These are phyloP conservation scores for Netelia fuscicornis DNA, from an alignment of 2,888 invertebrate species.

Conservation along the genomic window DNA sequence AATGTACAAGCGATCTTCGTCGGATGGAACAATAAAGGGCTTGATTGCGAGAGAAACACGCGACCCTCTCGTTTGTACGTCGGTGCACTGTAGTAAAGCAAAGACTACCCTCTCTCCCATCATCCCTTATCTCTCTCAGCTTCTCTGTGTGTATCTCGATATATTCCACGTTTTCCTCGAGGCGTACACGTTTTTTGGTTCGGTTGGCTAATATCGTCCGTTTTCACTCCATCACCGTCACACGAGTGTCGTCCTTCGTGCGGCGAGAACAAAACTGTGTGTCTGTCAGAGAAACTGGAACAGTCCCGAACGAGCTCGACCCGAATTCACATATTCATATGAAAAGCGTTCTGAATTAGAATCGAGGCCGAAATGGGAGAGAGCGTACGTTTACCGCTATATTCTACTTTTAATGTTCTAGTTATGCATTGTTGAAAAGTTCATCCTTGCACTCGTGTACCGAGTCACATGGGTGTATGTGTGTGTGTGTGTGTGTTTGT, in stretches of 20 bases:
- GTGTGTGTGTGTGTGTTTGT: not conserved
- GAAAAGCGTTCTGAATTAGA: not conserved
- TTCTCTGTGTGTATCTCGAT: not conserved
- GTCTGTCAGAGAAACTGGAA: constrained; percentile 12
- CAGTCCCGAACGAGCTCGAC: constrained; percentile 1
- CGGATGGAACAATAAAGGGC: constrained; percentile 75
- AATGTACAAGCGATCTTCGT: constrained; percentile 8
- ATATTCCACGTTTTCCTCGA: constrained; percentile 12
- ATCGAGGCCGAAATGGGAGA: constrained; percentile 6
- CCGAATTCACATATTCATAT: constrained; percentile 22
- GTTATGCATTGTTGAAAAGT: not conserved
- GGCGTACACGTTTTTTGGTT: not conserved
- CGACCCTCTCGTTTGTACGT: constrained; percentile 63
- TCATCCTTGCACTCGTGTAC: not conserved
- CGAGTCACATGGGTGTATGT: not conserved
- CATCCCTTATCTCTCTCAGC: constrained; percentile 35
- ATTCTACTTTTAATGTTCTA: constrained; percentile 13
- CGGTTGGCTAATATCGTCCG: constrained; percentile 32
- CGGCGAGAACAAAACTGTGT: constrained; percentile 12
- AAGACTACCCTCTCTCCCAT: constrained; percentile 23
- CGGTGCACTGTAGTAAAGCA: not conserved
- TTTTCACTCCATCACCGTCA: constrained; percentile 42
- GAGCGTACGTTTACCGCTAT: not conserved
- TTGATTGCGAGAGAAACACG: constrained; percentile 75
- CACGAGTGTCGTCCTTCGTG: not conserved